Base-by-base conservation (phyloP, 1,140 invertebrate genomes). In the Galleria mellonella region DNA sequence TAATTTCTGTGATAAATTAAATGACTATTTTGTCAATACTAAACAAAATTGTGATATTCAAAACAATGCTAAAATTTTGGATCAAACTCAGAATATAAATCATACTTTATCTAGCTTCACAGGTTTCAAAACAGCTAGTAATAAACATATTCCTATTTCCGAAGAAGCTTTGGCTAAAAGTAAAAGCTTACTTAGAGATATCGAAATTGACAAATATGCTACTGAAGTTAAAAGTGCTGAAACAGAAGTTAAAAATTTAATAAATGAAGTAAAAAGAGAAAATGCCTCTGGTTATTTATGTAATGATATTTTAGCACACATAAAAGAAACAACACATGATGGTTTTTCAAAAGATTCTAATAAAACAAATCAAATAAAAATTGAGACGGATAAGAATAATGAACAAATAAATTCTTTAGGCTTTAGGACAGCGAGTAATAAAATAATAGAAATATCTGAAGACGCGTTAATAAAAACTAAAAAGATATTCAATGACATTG, bases 111-210 rank as follows among this genome's bases (percentile, higher is more conserved):
- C 17, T 51, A 43, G 36, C 9, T 58, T 63, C 38, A 11, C 37
- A 32, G 61, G 65, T 17, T 73, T 72, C 56, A 47, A 58, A 57
- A 72, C 72, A 9, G 63, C 63, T 28, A 77, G 50, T 45, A 65
- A 72, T 31, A 75, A 70, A 47, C 12, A 31, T 13, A 48, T 76
- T 17, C 40, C 46, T 6, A 50, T 76, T 43, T 70, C 70, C 32
- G 44, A 67, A 43, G 31, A 64, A 40, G 63, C 73, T 42, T 23
- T 71, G 13, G 31, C 23, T 7, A 62, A 56, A 56, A 58, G 47
- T 11, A 71, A 64, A 43, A 50, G 57, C 23, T 33, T 77, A 9
- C 69, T 75, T 39, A n/a, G n/a, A n/a, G 14, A 50, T 53, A 62
- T 58, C 9, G 11, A 35, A 14, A 5, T 9, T 2, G 6, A 35